Evolutionary conservation across 2,113 vertebrate genomes (phyloP).

Genomic region (Perognathus longimembris): DNA sequence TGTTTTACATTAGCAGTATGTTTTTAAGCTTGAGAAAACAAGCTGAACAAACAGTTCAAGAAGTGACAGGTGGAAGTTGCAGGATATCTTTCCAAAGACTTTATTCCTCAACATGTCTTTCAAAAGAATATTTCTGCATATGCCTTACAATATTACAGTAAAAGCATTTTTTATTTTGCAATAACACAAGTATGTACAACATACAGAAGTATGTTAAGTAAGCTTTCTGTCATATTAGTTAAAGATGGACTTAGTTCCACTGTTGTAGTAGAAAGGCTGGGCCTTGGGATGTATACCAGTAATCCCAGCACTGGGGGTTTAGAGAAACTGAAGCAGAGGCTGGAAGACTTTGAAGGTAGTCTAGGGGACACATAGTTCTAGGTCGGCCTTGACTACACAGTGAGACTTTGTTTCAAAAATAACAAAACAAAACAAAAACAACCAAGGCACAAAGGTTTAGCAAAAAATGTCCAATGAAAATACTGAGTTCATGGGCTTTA

Average conservation of each 20-base stretch:
- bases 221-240: conserved; percentile 1
- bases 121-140: conserved; percentile 49
- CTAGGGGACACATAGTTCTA: not conserved
- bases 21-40: conserved; percentile 65
- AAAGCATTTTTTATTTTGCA: conserved; percentile 8
- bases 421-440: too few relatives aligned
- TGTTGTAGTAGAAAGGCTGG: not conserved
- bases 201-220: not conserved
- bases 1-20: conserved; percentile 58
- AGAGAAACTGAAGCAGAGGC: not conserved
- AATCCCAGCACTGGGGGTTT: not conserved
- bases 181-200: conserved; percentile 2
- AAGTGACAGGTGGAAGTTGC: conserved; percentile 42
- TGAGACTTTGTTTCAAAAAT: not conserved
- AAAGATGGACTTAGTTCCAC: not conserved
- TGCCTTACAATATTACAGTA: conserved; percentile 40
- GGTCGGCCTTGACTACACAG: not conserved
- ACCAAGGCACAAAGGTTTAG: not conserved
- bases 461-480: not conserved
- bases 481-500: not conserved
- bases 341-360: not conserved
- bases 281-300: not conserved
- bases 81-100: conserved; percentile 61
- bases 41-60: not conserved
- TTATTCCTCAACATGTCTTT: conserved; percentile 50